Conservation (phyloP, 2,888 invertebrate genomes). For the Eupelmus urozonus region DNA sequence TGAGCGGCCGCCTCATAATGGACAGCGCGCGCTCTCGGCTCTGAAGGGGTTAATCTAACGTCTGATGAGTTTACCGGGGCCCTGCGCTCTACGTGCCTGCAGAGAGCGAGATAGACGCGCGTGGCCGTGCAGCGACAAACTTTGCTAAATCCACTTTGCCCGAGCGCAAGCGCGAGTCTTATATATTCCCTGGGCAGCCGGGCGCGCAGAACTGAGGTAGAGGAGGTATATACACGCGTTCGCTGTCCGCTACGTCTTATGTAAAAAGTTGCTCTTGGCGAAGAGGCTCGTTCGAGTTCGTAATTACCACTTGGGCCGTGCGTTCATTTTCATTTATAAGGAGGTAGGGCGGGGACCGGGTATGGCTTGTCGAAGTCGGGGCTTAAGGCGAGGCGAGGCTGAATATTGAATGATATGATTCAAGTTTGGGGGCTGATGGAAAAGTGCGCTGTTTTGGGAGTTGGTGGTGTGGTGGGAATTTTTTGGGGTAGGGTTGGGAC, state of each 20-base stretch:
- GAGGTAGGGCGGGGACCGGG: too few species aligned
- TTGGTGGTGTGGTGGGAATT: too few species aligned
- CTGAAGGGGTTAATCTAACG: slow-evolving; percentile 57
- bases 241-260: not conserved
- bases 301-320: not conserved
- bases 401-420: slow-evolving; percentile 23
- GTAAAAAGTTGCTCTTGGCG: slow-evolving; percentile 41
- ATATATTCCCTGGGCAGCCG: slow-evolving; percentile 46
- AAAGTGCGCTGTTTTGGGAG: too few species aligned
- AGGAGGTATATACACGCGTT: slow-evolving; percentile 3
- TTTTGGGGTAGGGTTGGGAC: too few species aligned
- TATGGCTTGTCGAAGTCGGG: too few species aligned
- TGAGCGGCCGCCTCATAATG: too few species aligned
- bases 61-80: slow-evolving; percentile 57
- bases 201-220: too few species aligned
- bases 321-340: slow-evolving; percentile 15
- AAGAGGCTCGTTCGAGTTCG: slow-evolving; percentile 8
- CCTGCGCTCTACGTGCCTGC: too few species aligned
- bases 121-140: slow-evolving; percentile 42
- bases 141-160: slow-evolving; percentile 55
- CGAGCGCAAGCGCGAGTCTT: slow-evolving; percentile 42
- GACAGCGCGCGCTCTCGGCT: too few species aligned
- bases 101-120: slow-evolving; percentile 14
- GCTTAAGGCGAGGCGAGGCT: not conserved
- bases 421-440: too few species aligned